Base-by-base conservation (phyloP, 2,113 vertebrate genomes). In the Eolophus roseicapilla region DNA sequence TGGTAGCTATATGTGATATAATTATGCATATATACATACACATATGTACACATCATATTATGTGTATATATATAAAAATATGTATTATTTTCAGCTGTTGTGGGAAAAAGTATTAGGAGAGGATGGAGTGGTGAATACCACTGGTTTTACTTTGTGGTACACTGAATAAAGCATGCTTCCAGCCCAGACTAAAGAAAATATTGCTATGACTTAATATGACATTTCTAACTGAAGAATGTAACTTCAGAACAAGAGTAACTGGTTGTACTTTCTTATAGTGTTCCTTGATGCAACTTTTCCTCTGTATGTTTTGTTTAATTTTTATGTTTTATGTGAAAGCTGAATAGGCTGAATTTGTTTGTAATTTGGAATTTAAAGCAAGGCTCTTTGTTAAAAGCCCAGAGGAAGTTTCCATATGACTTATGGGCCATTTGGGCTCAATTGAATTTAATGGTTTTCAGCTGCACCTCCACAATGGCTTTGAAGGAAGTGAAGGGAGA, bases 401-500 rank as follows among this genome's bases (percentile, higher is more conserved):
- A 95, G 95, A 97, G 95, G 95, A 97, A 97, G 96, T 96, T 97
- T 96, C 96, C 92, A 73, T 94, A 96, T 97, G 95, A 97, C 97
- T 97, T 97, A 96, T 96, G 91, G 95, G 96, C 93, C 97, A 97
- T 97, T 97, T 97, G 97, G 97, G 97, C 96, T 96, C 96, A 97
- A 97, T 97, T 97, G 96, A 96, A 94, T 96, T 95, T 97, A 97
- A 97, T 97, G 94, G 95, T 89, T 97, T 97, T 97, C 97, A 97
- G 95, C 96, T 97, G 97, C 94, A 97, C 92, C 94, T 97, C 95
- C 62, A 92, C 95, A 95, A 94, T 96, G 93, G 91, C 95, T 97
- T 97, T 97, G 96, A 97, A 96, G 91, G 94, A 96, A 92, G 95
- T 85, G 92, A 93, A 92, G 82, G 91, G 95, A 90, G 88, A 97